These are phyloP conservation scores for Chloroclysta siterata DNA, from an alignment of 2,888 invertebrate genomes.

Conservation along the genomic window DNA sequence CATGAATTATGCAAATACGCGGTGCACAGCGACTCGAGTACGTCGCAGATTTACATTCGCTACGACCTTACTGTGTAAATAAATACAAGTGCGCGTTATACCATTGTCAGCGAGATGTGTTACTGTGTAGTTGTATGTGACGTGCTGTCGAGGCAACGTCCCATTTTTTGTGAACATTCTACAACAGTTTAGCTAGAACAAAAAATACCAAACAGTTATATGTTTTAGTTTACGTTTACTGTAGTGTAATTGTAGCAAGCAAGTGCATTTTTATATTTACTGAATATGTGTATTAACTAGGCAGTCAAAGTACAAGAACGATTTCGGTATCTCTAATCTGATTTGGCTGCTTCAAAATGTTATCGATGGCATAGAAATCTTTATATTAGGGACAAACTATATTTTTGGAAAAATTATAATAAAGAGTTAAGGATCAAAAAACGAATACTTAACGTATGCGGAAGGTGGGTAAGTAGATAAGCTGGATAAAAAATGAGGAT, in stretches of 20 bases:
- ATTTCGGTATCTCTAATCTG: no score
- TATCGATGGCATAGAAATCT: no score
- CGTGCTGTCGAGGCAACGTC: not conserved
- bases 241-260: not conserved
- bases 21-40: slow-evolving; percentile 60
- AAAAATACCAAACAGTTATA: not conserved
- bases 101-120: slow-evolving; percentile 43
- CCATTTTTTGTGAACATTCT: slow-evolving; percentile 15
- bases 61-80: slow-evolving; percentile 56
- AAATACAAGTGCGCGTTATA: slow-evolving; percentile 47
- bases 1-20: slow-evolving; percentile 77
- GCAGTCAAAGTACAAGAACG: no score
- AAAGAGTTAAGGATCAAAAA: slow-evolving; percentile 5
- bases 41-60: slow-evolving; percentile 65
- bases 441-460: no score
- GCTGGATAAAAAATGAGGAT: no score
- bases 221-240: not conserved
- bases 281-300: not conserved
- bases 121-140: slow-evolving; percentile 20
- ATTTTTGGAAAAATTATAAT: not conserved
- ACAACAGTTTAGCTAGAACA: slow-evolving; percentile 6
- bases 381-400: no score
- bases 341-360: no score
- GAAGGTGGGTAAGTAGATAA: no score
- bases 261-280: not conserved